Base-by-base conservation (phyloP, 1,140 invertebrate species). In the Telenomus remus region DNA sequence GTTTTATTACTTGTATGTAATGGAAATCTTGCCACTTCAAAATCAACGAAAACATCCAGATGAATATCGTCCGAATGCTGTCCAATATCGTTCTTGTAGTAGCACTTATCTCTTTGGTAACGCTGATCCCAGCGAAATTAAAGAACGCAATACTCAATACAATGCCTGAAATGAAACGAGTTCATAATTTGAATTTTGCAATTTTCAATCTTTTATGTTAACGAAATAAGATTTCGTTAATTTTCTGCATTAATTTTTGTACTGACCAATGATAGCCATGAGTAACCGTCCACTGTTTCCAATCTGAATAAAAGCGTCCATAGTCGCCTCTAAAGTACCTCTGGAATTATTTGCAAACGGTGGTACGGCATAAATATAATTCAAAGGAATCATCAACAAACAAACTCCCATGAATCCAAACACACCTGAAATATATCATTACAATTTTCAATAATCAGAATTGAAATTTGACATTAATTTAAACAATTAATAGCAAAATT, bases 11-110 rank as follows among this genome's bases (percentile, higher is more conserved):
- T 89, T 97, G 95, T 47, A 95, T 88, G 80, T 91, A 91, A 84
- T 96, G 93, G 80, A 97, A 96, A 0, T 79, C 69, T 86, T 98
- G 95, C 92, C 94, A 96, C 4, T 88, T 81, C 10, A 96, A 85
- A 9, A 84, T 75, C 19, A 98, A 88, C 0, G 94, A 94, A 39
- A 96, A 90, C 27, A 91, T 84, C 96, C 96, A 99, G 80, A 98
- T 95, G 3, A 98, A 90, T 9, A 98, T 87, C 0, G 96, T 97
- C 69, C 97, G 89, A 6, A 98, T 89, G 70, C 94, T 95, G 82
- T 98, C 97, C 34, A 98, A 89, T 5, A 98, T 93, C 93, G 98
- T 96, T 78, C 97, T 90, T 1, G 96, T 97, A 0, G 96, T 97
- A 10, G 96, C 96, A 44, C 93, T 96, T 69, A 96, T 91, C 86